phyloP scores from a whole-genome alignment of 2,797 vertebrate species.

The Trichosurus vulpecula region DNA sequence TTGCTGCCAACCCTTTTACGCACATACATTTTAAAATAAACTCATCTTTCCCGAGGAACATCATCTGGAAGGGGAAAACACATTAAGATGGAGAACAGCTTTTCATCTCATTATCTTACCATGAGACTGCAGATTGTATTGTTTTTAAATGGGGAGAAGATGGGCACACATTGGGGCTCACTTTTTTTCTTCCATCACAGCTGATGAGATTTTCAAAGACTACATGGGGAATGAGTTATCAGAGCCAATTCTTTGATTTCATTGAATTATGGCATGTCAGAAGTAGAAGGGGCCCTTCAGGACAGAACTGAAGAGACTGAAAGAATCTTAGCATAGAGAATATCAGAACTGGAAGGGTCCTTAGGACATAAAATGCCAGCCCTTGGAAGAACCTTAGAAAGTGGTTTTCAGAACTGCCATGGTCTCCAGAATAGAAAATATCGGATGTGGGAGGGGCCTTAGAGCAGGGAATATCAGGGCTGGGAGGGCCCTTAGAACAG shows the following conservation, averaged over 20 bases:
- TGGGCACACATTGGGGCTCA: constrained; percentile 11
- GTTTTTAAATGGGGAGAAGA: constrained; percentile 8
- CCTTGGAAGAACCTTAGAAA: not conserved
- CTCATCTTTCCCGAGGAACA: not conserved
- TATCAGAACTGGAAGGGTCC: not conserved
- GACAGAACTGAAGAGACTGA: not conserved
- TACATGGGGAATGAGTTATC: constrained; percentile 1
- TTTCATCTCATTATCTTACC: not conserved
- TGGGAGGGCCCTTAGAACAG: not conserved
- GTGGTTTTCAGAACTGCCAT: too few relatives aligned
- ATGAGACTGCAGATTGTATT: not conserved
- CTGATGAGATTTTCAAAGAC: constrained; percentile 20
- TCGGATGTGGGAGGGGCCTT: too few relatives aligned
- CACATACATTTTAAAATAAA: not conserved
- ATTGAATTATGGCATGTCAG: not conserved
- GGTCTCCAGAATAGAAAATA: too few relatives aligned
- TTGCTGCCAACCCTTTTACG: not conserved
- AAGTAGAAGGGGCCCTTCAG: not conserved
- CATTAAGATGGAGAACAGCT: not conserved
- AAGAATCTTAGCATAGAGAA: not conserved
- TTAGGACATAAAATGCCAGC: not conserved
- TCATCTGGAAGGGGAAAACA: not conserved
- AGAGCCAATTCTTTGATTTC: constrained; percentile 11
- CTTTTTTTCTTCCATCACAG: constrained; percentile 4
- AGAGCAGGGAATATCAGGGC: too few relatives aligned